Conservation (phyloP, 2,113 vertebrate species). For the Tichodroma muraria region DNA sequence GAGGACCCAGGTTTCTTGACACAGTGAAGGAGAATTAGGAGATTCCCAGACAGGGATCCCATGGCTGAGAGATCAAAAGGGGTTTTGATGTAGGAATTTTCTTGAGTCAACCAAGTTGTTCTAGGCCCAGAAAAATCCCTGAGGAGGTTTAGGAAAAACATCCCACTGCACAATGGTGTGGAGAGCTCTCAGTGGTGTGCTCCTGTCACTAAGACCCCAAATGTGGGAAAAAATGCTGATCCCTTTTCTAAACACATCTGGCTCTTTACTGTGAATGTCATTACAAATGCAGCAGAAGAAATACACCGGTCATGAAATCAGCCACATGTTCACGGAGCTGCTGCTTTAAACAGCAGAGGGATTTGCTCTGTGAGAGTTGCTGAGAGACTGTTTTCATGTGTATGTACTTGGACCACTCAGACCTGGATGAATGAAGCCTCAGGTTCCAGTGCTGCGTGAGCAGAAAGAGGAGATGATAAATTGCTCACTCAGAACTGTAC, state of each 20-base stretch:
- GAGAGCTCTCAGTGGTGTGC: neutral
- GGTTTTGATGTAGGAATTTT: neutral
- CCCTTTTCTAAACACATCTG: neutral
- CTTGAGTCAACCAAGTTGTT: neutral
- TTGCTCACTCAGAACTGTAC: neutral
- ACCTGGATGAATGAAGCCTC: neutral
- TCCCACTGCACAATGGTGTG: neutral
- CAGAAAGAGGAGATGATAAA: neutral
- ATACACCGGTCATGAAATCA: neutral
- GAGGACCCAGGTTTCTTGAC: neutral
- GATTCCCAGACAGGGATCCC: neutral
- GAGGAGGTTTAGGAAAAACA: accelerated
- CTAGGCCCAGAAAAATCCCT: neutral
- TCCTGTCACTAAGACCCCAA: neutral
- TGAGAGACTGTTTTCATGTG: neutral
- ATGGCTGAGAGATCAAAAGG: neutral
- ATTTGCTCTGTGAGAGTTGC: neutral
- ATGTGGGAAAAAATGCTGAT: neutral
- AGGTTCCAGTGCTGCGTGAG: neutral
- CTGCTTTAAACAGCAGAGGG: neutral
- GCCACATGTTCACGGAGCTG: neutral
- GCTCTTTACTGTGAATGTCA: accelerated
- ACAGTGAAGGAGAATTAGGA: neutral
- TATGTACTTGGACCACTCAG: neutral
- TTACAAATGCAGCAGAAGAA: neutral